These are phyloP conservation scores for Olivierus martensii DNA, from an alignment of 1,140 invertebrate species.

Conservation along the genomic window DNA sequence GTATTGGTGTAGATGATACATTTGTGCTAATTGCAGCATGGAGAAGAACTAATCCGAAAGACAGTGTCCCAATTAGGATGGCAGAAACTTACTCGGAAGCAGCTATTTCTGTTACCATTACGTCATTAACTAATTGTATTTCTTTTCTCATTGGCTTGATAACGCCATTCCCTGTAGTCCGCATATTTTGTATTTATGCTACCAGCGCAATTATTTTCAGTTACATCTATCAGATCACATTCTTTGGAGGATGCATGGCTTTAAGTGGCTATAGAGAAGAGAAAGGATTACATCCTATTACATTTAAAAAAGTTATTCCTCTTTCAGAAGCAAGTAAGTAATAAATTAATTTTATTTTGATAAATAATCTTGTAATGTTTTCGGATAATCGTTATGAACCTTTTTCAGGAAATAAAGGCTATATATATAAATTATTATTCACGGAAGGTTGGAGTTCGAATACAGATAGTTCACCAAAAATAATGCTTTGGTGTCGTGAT, in stretches of 20 bases:
- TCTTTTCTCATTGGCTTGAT: conserved; percentile 94
- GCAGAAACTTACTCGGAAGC: conserved; percentile 77
- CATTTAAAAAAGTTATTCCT: too few species aligned
- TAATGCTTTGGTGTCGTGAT: too few species aligned
- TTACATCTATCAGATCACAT: conserved; percentile 86
- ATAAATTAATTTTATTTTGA: too few species aligned
- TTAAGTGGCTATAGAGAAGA: conserved; percentile 75
- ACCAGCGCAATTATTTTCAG: conserved; percentile 82
- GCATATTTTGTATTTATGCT: conserved; percentile 92
- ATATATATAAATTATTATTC: too few species aligned
- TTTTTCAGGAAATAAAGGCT: too few species aligned
- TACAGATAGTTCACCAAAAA: too few species aligned
- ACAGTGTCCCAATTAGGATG: conserved; percentile 68
- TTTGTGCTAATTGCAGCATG: conserved; percentile 92
- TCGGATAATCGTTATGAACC: too few species aligned
- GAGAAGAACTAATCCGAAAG: conserved; percentile 62
- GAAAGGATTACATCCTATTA: conserved; percentile 56
- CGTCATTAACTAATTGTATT: conserved; percentile 88
- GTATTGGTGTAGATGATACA: conserved; percentile 91
- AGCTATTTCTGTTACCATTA: conserved; percentile 96
- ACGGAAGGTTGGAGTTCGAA: too few species aligned
- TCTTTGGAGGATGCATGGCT: conserved; percentile 81
- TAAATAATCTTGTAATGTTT: too few species aligned
- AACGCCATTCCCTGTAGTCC: conserved; percentile 82
- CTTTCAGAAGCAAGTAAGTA: too few species aligned